A percentile compares a stretch with the other conserved stretches of the same genome.
Evolutionary conservation across 2,797 vertebrate genomes (phyloP).

Genomic region (Acestrorhynchus altus): DNA sequence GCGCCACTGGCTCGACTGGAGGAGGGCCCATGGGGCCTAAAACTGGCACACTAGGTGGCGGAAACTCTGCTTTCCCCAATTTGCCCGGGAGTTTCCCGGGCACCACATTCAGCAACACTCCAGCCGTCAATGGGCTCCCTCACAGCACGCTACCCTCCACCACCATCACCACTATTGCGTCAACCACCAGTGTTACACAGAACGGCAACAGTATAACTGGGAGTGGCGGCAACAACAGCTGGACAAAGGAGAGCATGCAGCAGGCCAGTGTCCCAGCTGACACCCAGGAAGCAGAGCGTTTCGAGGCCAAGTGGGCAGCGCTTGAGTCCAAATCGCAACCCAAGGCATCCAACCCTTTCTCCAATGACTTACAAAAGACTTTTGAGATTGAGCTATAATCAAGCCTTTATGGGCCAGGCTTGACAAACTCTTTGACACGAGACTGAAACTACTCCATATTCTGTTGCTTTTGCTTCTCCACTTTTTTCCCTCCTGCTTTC

Average conservation of each 20-base stretch:
- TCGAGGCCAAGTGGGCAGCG: slow-evolving; percentile 92
- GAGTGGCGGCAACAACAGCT: slow-evolving; percentile 64
- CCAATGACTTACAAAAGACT: slow-evolving; percentile 87
- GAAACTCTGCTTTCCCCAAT: slow-evolving; percentile 66
- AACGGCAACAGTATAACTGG: slow-evolving; percentile 72
- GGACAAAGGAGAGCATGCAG: slow-evolving; percentile 77
- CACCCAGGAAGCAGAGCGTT: slow-evolving; percentile 84
- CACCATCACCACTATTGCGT: slow-evolving; percentile 14
- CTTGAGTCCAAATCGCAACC: slow-evolving; percentile 83
- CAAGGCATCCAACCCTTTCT: slow-evolving; percentile 86
- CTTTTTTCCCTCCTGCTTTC: slow-evolving; percentile 57
- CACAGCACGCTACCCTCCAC: slow-evolving; percentile 61
- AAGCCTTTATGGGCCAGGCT: slow-evolving; percentile 34
- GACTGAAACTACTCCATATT: slow-evolving; percentile 50
- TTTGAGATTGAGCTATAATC: slow-evolving; percentile 89
- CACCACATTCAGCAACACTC: slow-evolving; percentile 63
- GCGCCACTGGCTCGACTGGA: slow-evolving; percentile 76
- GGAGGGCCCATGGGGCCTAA: slow-evolving; percentile 70
- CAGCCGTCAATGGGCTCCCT: slow-evolving; percentile 69
- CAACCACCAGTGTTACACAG: slow-evolving; percentile 61
- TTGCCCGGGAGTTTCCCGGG: slow-evolving; percentile 46
- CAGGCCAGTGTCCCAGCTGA: slow-evolving; percentile 50
- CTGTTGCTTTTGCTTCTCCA: slow-evolving; percentile 59
- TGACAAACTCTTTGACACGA: slow-evolving; percentile 45
- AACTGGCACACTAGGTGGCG: slow-evolving; percentile 64